These are phyloP conservation scores for Nixonia krombeini DNA, from an alignment of 1,140 invertebrate species.

Conservation along the genomic window DNA sequence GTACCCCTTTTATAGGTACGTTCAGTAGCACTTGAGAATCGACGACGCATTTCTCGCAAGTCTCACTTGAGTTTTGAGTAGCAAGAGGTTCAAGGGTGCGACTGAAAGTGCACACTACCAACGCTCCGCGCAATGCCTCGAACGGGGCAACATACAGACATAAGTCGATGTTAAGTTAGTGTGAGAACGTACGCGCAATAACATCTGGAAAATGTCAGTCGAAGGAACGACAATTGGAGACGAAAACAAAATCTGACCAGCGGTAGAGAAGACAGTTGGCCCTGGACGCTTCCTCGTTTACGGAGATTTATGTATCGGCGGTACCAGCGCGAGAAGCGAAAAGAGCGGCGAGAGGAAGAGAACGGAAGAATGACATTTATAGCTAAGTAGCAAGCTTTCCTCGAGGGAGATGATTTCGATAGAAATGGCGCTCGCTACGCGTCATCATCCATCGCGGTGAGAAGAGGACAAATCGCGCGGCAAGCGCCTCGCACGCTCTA, in stretches of 20 bases:
- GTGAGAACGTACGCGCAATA: too few relatives aligned
- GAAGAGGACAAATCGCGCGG: conserved; percentile 8
- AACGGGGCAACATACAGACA: too few relatives aligned
- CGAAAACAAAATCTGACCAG: neutral
- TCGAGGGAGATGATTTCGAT: conserved; percentile 22
- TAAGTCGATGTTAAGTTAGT: too few relatives aligned
- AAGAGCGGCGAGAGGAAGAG: conserved; percentile 16
- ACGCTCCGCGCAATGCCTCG: too few relatives aligned
- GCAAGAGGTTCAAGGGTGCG: too few relatives aligned
- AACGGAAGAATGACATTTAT: conserved; percentile 36
- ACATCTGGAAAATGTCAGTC: too few relatives aligned
- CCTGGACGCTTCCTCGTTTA: conserved; percentile 22
- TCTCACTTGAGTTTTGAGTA: too few relatives aligned
- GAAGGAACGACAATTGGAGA: neutral
- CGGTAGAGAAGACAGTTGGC: too few relatives aligned
- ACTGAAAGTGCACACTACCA: too few relatives aligned
- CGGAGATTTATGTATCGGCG: conserved; percentile 64
- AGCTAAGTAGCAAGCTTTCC: conserved; percentile 34
- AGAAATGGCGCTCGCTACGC: conserved; percentile 24
- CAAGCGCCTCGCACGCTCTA: conserved; percentile 52
- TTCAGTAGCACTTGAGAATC: too few relatives aligned
- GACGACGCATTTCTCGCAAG: too few relatives aligned
- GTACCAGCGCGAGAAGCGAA: conserved; percentile 18
- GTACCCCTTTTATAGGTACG: too few relatives aligned
- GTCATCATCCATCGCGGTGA: neutral